Percentiles rank a stretch among this genome's conserved stretches.
These are phyloP conservation scores for Laterallus jamaicensis DNA, from an alignment of 2,113 vertebrate species.

Conservation along the genomic window DNA sequence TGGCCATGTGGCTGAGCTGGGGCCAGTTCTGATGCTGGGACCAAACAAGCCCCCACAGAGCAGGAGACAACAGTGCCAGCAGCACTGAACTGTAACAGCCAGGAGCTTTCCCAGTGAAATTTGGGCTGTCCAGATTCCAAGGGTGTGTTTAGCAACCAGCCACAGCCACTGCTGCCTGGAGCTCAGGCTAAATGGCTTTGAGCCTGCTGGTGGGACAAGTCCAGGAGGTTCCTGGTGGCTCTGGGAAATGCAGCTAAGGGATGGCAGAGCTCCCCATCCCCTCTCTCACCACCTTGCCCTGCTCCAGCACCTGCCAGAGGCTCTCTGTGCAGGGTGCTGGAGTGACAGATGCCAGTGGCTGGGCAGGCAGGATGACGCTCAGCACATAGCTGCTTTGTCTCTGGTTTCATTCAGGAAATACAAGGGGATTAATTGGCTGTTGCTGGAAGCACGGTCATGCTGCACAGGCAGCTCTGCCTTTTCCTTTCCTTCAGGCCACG, in stretches of 20 bases:
- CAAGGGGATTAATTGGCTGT: conserved; percentile 47
- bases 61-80: not conserved
- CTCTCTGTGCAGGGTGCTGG: not conserved
- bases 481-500: not conserved
- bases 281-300: not conserved
- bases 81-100: not conserved
- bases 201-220: not conserved
- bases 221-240: not conserved
- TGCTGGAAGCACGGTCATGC: not conserved
- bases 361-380: not conserved
- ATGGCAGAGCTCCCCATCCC: fast-evolving
- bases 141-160: not conserved
- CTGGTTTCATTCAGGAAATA: conserved; percentile 65
- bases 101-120: not conserved
- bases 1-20: not conserved
- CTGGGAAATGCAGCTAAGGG: not conserved
- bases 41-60: not conserved
- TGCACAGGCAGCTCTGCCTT: not conserved
- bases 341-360: not conserved
- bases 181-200: not conserved
- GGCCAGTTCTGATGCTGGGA: not conserved
- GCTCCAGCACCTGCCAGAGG: not conserved
- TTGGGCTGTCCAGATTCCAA: not conserved
- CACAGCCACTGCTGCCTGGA: not conserved
- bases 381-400: conserved; percentile 12